A percentile compares a stretch with the other conserved stretches of the same genome.
These are phyloP conservation scores for Protosalanx chinensis DNA, from an alignment of 2,797 vertebrate genomes.

Conservation along the genomic window DNA sequence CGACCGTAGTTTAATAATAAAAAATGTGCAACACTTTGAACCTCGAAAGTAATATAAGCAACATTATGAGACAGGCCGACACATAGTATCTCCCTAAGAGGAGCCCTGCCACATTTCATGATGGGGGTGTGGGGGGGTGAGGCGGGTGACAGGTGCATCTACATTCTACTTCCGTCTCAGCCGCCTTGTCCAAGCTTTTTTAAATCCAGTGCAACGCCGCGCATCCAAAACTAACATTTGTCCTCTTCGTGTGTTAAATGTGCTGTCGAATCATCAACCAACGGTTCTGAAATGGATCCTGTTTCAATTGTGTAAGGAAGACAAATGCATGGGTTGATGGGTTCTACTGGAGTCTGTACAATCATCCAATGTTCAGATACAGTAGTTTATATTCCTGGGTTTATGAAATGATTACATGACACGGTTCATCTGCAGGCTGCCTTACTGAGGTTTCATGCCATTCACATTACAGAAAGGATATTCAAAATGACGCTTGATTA, in stretches of 20 bases:
- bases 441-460: too few species aligned
- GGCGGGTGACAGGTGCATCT: conserved; percentile 44
- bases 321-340: too few species aligned
- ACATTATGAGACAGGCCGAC: neutral
- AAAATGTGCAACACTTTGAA: neutral
- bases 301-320: too few species aligned
- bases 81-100: neutral
- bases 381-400: too few species aligned
- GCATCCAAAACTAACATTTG: neutral
- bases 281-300: too few species aligned
- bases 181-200: neutral
- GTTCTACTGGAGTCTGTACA: neutral
- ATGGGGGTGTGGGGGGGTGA: too few species aligned
- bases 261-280: too few species aligned
- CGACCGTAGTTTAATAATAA: neutral
- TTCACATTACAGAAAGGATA: too few species aligned
- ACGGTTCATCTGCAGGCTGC: neutral
- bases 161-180: conserved; percentile 33
- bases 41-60: neutral
- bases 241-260: neutral
- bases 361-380: neutral
- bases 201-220: neutral
- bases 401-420: neutral
- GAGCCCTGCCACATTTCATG: neutral
- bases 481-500: too few species aligned